Evolutionary conservation across 2,888 invertebrate genomes (phyloP), one percentile per base, ranked within the genome.

Genomic region (Melinaea menophilus): DNA sequence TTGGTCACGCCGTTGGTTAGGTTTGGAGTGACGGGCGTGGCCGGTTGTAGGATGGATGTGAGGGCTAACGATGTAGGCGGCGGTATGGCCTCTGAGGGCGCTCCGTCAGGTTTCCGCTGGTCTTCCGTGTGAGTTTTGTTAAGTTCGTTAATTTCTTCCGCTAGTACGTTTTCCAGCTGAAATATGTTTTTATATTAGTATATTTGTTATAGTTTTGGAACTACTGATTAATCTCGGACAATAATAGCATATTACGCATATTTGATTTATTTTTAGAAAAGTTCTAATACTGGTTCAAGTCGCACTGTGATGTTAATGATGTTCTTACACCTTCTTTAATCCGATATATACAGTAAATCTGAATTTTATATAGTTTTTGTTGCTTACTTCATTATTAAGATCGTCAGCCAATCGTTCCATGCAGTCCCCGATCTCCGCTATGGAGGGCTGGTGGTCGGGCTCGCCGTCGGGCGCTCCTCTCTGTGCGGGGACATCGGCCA

Each of bases 391-490:
- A 33, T 95, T 94, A 79, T 96, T 95, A 62, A 96, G 84, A 81
- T 96, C 96, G 76, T 95, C 95, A 2, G 95, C 96, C 3, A 97
- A 91, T 72, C 95, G 93, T 78, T 95, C 94, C 95, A 97, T 96
- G 74, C 95, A 94, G 75, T 95, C 95, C 0, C 95, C 95, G 54
- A 97, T 96, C 85, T 96, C 96, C 12, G 96, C 95, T 61, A 96
- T 94, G 57, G 93, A 93, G 69, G 94, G 94, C 69, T 92, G 91
- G 74, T 91, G 92, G 12, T 90, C 91, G 56, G 89, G 90, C 77
- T 86, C 88, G 12, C 90, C 89, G 62, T 91, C 91, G 0, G 90
- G 88, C 31, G 91, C 90, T n/a, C 89, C 89, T 0, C 88, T 75
- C 64, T 86, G 86, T 4, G 85, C 79, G 45, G 88, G 91, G 48